Percentiles rank a stretch among this genome's conserved stretches.
phyloP scores from a whole-genome alignment of 2,797 vertebrate species.

The Rhynchonycteris naso region DNA sequence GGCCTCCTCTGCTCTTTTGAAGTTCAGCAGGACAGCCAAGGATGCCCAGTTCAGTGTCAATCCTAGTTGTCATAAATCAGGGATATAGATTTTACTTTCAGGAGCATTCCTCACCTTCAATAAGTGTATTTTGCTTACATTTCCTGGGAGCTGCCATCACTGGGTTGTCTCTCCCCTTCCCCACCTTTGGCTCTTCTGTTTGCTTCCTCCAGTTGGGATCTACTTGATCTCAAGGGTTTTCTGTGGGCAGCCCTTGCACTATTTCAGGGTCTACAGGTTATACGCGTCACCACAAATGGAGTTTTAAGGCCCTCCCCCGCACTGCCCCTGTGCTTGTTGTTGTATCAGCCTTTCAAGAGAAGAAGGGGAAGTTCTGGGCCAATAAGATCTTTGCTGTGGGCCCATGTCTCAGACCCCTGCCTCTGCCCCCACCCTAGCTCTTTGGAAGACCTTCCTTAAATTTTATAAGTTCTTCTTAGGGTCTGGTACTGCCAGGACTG shows the following conservation, averaged over 20 bases:
- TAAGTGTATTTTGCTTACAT: neutral
- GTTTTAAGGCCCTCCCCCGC: neutral
- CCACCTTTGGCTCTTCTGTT: too few species aligned
- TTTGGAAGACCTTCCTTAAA: neutral
- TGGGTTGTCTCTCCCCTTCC: neutral
- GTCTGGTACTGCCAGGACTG: neutral
- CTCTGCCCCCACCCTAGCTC: neutral
- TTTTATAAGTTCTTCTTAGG: neutral
- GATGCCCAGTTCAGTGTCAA: neutral
- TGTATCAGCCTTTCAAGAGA: neutral
- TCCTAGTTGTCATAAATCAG: neutral
- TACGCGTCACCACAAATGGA: neutral
- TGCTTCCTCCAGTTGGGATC: neutral
- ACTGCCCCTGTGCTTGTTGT: neutral
- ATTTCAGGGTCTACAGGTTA: neutral
- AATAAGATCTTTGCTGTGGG: neutral
- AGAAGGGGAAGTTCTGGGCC: neutral
- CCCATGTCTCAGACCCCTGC: neutral
- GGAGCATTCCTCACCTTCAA: neutral
- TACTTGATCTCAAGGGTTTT: neutral
- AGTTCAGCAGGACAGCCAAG: neutral
- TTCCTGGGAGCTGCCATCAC: neutral
- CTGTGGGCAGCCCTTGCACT: neutral
- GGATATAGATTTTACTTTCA: neutral
- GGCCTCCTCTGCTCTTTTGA: neutral